phyloP scores from a whole-genome alignment of 2,113 vertebrate species.

The Ptilonorhynchus violaceus region DNA sequence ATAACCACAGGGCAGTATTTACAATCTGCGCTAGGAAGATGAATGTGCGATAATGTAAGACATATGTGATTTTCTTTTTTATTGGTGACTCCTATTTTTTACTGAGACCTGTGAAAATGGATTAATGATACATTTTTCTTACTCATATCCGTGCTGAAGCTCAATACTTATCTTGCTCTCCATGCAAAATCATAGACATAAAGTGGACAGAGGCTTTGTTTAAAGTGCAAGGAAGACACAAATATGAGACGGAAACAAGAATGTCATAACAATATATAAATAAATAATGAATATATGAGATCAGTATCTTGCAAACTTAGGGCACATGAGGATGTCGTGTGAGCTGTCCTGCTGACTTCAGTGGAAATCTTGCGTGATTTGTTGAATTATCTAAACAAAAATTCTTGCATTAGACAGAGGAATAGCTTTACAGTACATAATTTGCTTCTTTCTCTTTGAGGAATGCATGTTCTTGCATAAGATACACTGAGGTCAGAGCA shows the following conservation, averaged over 20 bases:
- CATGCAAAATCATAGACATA: neutral
- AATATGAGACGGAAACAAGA: neutral
- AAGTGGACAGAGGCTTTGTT: neutral
- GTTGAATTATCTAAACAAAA: neutral
- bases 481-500: neutral
- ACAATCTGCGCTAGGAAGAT: neutral
- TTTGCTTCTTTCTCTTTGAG: neutral
- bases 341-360: conserved; percentile 21
- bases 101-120: neutral
- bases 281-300: neutral
- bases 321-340: neutral
- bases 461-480: neutral
- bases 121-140: neutral
- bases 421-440: neutral
- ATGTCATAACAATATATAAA: neutral
- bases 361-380: neutral
- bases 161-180: neutral
- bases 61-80: neutral
- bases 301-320: neutral
- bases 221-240: neutral
- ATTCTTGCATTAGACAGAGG: neutral
- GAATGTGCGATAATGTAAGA: neutral
- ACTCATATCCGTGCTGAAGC: neutral
- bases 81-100: neutral
- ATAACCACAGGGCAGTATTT: neutral